Conservation (phyloP, 2,113 vertebrate genomes). For the Propithecus coquereli region DNA sequence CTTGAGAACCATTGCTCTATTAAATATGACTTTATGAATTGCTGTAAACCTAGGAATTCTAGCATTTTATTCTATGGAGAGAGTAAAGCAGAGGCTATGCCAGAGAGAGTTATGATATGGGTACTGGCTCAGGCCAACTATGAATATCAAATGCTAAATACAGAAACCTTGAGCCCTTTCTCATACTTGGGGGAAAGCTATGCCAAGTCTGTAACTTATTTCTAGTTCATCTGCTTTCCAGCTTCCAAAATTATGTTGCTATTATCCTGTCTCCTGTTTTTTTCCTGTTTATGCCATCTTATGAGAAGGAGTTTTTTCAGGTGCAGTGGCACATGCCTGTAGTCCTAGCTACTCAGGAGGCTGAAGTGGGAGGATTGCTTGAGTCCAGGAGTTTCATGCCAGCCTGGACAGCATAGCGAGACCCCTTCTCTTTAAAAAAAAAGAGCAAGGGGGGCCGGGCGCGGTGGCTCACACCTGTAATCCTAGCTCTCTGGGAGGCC, state of each 20-base stretch:
- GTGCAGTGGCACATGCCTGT: not conserved
- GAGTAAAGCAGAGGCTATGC: not conserved
- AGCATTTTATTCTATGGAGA: not conserved
- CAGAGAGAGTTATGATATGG: not conserved
- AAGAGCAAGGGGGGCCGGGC: too few species aligned
- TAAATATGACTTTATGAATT: slow-evolving; percentile 3
- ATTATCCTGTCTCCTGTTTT: not conserved
- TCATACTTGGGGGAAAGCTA: not conserved
- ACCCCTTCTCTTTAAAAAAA: too few species aligned
- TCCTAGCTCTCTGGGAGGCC: too few species aligned
- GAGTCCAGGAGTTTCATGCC: not conserved
- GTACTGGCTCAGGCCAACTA: not conserved
- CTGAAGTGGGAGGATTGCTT: not conserved
- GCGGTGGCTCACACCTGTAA: too few species aligned
- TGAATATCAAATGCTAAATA: not conserved
- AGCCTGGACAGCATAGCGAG: too few species aligned
- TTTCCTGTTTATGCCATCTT: not conserved
- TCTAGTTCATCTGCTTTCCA: not conserved
- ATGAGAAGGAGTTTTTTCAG: not conserved
- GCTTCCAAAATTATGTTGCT: not conserved
- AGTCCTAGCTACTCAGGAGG: not conserved
- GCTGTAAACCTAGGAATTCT: not conserved
- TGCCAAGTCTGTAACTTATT: not conserved
- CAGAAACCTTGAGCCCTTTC: not conserved
- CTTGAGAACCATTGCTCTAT: not conserved